Percentiles rank a stretch among this genome's conserved stretches.
These are phyloP conservation scores for Psettodes erumei DNA, from an alignment of 2,113 vertebrate genomes.

Conservation along the genomic window DNA sequence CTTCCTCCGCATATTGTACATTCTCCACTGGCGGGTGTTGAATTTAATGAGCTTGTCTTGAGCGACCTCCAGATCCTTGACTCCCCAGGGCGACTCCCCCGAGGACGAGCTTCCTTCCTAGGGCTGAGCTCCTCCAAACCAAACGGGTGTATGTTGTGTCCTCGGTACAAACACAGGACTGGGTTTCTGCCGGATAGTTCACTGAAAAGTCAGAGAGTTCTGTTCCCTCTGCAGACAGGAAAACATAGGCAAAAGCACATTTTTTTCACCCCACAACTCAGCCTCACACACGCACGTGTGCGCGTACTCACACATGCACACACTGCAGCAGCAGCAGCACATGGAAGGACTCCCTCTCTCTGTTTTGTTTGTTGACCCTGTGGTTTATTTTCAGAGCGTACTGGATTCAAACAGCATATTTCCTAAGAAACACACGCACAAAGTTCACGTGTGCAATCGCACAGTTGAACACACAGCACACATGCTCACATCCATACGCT, in stretches of 20 bases:
- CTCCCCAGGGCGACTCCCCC: conserved; percentile 46
- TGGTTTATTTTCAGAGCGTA: conserved; percentile 70
- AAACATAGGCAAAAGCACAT: conserved; percentile 56
- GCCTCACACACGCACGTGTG: conserved; percentile 1
- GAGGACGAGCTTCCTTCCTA: conserved; percentile 59
- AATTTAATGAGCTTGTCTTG: conserved; percentile 68
- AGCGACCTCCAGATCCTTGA: conserved; percentile 66
- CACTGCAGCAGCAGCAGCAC: conserved; percentile 46
- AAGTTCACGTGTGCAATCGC: conserved; percentile 26
- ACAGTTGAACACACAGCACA: conserved; percentile 17
- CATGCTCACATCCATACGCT: conserved; percentile 1
- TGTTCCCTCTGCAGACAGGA: conserved; percentile 66
- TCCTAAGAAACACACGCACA: conserved; percentile 21
- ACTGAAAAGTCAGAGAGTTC: conserved; percentile 68
- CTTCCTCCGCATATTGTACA: conserved; percentile 38
- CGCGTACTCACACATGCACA: background rate
- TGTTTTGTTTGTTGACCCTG: conserved; percentile 56
- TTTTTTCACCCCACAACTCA: conserved; percentile 25
- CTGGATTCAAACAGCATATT: conserved; percentile 60
- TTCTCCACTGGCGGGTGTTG: conserved; percentile 54
- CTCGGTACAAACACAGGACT: background rate
- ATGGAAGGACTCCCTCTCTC: conserved; percentile 36
- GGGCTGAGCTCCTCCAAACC: conserved; percentile 37
- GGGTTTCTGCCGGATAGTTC: conserved; percentile 60
- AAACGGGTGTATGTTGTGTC: conserved; percentile 45